A percentile compares a stretch with the other conserved stretches of the same genome.
phyloP scores from a whole-genome alignment of 2,888 invertebrate genomes.

The Marronus borbonicus region DNA sequence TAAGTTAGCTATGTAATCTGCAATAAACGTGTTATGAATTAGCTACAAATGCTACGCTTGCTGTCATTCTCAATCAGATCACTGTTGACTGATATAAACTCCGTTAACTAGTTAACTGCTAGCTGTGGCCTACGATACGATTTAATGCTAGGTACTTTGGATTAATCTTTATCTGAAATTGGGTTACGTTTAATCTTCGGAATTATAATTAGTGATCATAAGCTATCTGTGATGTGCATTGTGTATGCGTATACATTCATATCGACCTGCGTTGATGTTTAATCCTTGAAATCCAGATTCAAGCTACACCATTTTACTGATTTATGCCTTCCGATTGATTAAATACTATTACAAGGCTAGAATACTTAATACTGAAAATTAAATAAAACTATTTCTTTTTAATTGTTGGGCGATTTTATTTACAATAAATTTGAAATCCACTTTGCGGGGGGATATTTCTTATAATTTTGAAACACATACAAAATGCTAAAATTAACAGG shows the following conservation, averaged over 20 bases:
- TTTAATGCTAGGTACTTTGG: conserved; percentile 1
- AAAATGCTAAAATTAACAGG: no score
- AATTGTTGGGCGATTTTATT: no score
- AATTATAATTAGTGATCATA: conserved; percentile 6
- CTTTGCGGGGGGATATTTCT: no score
- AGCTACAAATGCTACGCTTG: not conserved
- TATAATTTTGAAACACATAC: no score
- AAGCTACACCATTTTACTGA: no score
- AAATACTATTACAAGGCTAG: no score
- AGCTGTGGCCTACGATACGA: not conserved
- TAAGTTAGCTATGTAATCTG: not conserved
- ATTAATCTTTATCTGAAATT: conserved; percentile 37
- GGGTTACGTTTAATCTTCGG: conserved; percentile 33
- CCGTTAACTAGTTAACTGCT: conserved; percentile 33
- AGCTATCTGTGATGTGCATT: conserved; percentile 15
- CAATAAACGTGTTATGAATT: not conserved
- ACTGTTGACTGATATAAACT: not conserved
- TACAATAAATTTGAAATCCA: no score
- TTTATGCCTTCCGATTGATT: no score
- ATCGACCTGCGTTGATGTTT: no score
- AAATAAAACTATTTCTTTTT: no score
- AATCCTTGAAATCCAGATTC: no score
- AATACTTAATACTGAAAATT: no score
- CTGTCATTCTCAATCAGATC: conserved; percentile 39
- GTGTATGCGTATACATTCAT: not conserved